Conservation (phyloP, 2,888 invertebrate genomes). For the Hyposoter dolosus region DNA sequence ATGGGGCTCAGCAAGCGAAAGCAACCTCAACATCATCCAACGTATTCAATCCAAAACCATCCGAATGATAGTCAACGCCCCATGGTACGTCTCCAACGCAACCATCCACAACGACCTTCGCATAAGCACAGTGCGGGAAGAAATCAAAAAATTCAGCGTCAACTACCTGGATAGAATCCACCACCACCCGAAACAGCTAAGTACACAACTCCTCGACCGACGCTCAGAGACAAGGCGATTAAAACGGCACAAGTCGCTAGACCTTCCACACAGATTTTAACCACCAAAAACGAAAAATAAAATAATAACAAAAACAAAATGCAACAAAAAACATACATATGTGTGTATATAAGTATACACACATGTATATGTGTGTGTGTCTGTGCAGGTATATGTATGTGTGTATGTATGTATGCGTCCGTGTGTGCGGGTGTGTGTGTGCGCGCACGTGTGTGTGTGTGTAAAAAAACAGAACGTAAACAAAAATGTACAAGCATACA, state of each 20-base stretch:
- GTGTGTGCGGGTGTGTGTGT: no score
- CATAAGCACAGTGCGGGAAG: conserved; percentile 5
- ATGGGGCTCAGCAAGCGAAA: conserved; percentile 52
- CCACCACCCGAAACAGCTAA: not conserved
- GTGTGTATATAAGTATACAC: no score
- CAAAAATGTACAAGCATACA: not conserved
- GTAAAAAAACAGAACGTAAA: not conserved
- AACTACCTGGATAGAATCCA: conserved; percentile 7
- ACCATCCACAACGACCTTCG: not conserved
- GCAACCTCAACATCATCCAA: conserved; percentile 12
- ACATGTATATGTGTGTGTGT: no score
- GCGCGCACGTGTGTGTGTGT: no score
- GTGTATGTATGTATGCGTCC: no score
- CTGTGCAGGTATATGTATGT: no score
- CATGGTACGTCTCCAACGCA: conserved; percentile 5
- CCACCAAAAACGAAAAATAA: not conserved
- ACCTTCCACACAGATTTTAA: conserved; percentile 1
- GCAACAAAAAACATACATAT: no score
- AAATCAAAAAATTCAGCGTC: not conserved
- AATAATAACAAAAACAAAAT: no score
- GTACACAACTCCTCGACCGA: conserved; percentile 3
- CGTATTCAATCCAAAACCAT: conserved; percentile 9
- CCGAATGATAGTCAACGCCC: conserved; percentile 8
- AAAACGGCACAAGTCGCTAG: not conserved
- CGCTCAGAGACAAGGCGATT: not conserved